Conservation (phyloP, 2,113 vertebrate genomes). For the Anolis carolinensis region DNA sequence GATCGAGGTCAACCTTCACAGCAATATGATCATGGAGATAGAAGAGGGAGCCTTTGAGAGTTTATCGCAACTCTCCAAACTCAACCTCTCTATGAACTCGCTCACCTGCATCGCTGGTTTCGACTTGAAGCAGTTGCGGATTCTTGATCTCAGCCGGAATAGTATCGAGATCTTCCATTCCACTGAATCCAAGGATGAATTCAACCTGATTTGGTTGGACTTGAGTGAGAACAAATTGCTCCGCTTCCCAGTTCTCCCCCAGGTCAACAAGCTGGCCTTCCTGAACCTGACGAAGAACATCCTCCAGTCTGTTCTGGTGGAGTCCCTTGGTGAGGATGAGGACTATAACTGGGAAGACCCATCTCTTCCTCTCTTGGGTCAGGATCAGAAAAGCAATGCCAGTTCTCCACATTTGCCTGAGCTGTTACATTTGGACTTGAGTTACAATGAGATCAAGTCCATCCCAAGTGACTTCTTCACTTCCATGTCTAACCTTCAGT, state of each 20-base stretch:
- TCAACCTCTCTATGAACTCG: constrained; percentile 93
- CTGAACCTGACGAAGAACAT: constrained; percentile 90
- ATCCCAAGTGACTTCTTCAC: constrained; percentile 81
- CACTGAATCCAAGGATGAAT: constrained; percentile 53
- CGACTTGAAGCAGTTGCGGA: constrained; percentile 82
- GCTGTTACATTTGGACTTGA: constrained; percentile 87
- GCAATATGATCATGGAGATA: constrained; percentile 94
- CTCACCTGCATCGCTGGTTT: constrained; percentile 94
- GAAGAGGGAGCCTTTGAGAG: constrained; percentile 90
- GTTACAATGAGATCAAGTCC: constrained; percentile 88
- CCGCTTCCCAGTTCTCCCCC: constrained; percentile 84
- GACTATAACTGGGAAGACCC: constrained; percentile 58
- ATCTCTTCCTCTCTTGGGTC: constrained; percentile 36
- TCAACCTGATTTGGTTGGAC: constrained; percentile 81
- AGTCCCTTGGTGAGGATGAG: constrained; percentile 55
- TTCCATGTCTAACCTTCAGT: constrained; percentile 79
- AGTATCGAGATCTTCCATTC: constrained; percentile 90
- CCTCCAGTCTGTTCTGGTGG: constrained; percentile 71
- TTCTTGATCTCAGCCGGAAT: constrained; percentile 92
- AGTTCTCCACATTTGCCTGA: constrained; percentile 63
- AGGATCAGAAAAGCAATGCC: constrained; percentile 52
- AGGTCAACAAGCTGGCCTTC: constrained; percentile 77
- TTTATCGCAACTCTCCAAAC: constrained; percentile 79
- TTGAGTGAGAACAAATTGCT: constrained; percentile 90
- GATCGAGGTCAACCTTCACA: constrained; percentile 85